Conservation (phyloP, 2,888 invertebrate species). For the Lacanobia oleracea region DNA sequence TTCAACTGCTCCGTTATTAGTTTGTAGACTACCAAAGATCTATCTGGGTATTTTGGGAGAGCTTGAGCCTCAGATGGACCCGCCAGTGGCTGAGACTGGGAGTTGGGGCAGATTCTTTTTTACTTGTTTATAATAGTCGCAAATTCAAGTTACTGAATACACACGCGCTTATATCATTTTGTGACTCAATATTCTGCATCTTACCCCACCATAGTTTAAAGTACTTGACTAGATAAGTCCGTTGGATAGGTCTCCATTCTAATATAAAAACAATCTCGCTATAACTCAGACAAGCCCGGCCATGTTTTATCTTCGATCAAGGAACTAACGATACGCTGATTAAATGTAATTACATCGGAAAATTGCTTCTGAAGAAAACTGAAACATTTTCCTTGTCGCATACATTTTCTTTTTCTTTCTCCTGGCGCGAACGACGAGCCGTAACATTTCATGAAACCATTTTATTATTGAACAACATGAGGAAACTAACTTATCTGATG, state of each 20-base stretch:
- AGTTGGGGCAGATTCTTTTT: too few relatives aligned
- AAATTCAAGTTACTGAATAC: too few relatives aligned
- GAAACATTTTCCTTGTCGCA: slow-evolving; percentile 34
- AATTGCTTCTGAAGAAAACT: slow-evolving; percentile 30
- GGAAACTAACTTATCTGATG: slow-evolving; percentile 56
- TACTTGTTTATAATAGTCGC: too few relatives aligned
- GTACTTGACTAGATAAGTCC: neutral
- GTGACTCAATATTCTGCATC: neutral
- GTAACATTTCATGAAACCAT: slow-evolving; percentile 30
- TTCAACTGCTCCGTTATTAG: too few relatives aligned
- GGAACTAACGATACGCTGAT: slow-evolving; percentile 31
- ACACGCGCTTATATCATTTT: too few relatives aligned
- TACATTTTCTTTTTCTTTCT: slow-evolving; percentile 15
- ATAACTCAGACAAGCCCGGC: neutral
- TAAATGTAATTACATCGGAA: slow-evolving; percentile 35
- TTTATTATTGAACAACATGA: slow-evolving; percentile 45
- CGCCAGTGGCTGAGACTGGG: too few relatives aligned
- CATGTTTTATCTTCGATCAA: slow-evolving; percentile 30
- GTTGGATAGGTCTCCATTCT: neutral
- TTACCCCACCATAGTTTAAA: neutral
- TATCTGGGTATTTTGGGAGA: too few relatives aligned
- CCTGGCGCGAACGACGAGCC: neutral
- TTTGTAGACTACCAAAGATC: too few relatives aligned
- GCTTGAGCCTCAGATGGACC: too few relatives aligned
- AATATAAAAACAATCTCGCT: neutral